phyloP scores from a whole-genome alignment of 1,140 invertebrate genomes.

The Atta texana region DNA sequence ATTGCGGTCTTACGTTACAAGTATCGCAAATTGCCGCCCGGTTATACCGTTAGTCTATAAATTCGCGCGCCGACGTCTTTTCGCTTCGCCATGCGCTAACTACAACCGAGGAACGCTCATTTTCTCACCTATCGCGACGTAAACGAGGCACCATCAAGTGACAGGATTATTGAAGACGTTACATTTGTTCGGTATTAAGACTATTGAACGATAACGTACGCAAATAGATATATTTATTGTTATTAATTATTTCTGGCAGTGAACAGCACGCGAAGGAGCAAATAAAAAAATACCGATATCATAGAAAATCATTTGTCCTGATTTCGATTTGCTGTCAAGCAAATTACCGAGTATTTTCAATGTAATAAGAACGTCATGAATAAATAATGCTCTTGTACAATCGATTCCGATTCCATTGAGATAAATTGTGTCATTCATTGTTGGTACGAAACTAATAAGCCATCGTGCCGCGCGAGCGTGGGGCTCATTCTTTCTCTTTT shows the following conservation, averaged over 20 bases:
- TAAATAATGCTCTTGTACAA: constrained; percentile 26
- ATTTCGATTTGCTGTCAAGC: constrained; percentile 5
- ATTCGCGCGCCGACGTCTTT: constrained; percentile 48
- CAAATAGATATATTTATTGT: constrained; percentile 12
- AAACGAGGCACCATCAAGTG: constrained; percentile 30
- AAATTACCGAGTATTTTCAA: neutral
- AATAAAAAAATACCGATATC: neutral
- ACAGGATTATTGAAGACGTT: constrained; percentile 34
- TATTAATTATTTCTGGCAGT: neutral
- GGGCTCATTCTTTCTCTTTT: neutral
- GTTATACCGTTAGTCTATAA: constrained; percentile 61
- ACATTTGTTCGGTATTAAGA: neutral
- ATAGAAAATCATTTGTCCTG: neutral
- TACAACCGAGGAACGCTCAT: constrained; percentile 41
- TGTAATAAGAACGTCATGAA: constrained; percentile 1
- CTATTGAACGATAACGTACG: neutral
- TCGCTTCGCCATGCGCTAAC: constrained; percentile 20
- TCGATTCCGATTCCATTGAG: constrained; percentile 51
- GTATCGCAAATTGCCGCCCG: constrained; percentile 61
- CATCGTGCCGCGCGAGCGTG: constrained; percentile 11
- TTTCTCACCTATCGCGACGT: constrained; percentile 48
- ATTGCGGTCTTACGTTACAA: constrained; percentile 58
- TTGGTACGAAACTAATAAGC: constrained; percentile 67
- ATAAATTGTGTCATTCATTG: constrained; percentile 67
- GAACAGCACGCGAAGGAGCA: neutral